Evolutionary conservation across 1,140 invertebrate species (phyloP), one percentile per base, ranked within the genome.

Genomic region (Pinna nobilis): DNA sequence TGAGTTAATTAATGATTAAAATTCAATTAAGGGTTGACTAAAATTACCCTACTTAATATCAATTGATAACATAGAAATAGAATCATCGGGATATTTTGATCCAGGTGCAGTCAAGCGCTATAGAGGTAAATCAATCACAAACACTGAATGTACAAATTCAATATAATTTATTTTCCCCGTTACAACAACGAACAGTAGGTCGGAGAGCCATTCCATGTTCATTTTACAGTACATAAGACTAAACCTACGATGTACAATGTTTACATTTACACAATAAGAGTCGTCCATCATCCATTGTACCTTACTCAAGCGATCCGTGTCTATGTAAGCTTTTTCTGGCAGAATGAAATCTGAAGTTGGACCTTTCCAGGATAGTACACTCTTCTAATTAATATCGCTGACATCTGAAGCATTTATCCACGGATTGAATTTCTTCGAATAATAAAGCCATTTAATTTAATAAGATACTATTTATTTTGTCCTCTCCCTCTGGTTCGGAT

Each of bases 401-500:
- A 53, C 50, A 53, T 53, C 50, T 28, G 50, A 53, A 13, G 50
- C 50, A 25, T 53, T 53, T 9, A 69, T 55, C 66, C 65, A 69
- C 15, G 18, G 25, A 55, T 65, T 70, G 55, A 67, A 74, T 44
- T 72, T 72, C 33, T 64, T 55, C n/a, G 60, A 37, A 64, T 57
- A 72, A 72, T 65, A 32, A 59, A 50, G 39, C 71, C 63, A 70
- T 70, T 75, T 53, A 18, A n/a, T n/a, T n/a, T n/a, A n/a, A 60
- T 55, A 65, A 70, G 70, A 39, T 65, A 70, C 51, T 77, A 66
- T 70, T 73, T 77, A 37, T 72, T 73, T 37, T 30, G 25, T 30
- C 70, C 75, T 50, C 51, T 72, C 57, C 75, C 75, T 70, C 41
- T 68, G 6, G 65, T 72, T 51, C 73, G 72, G 18, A 72, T 15